phyloP scores from a whole-genome alignment of 2,888 invertebrate species.

The Amiota mariae region DNA sequence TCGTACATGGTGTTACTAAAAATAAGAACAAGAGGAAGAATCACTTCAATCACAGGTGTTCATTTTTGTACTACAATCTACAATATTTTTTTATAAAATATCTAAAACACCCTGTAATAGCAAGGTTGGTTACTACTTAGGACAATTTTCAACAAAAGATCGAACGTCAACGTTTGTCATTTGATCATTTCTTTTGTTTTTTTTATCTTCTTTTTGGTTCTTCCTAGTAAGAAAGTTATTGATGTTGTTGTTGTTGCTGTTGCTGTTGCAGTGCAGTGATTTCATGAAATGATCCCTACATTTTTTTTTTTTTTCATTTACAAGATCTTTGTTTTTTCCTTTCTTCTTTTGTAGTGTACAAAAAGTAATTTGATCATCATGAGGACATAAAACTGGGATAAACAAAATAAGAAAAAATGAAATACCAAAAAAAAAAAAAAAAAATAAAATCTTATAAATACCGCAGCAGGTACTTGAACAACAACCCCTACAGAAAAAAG shows the following conservation, averaged over 20 bases:
- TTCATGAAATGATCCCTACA: conserved; percentile 31
- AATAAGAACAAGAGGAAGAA: no score
- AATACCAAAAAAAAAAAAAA: no score
- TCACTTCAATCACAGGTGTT: no score
- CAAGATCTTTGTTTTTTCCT: conserved; percentile 9
- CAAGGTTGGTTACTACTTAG: no score
- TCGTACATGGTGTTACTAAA: no score
- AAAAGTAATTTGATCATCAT: conserved; percentile 36
- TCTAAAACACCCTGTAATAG: no score
- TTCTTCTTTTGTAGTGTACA: conserved; percentile 15
- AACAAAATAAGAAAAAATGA: no score
- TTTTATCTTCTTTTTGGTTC: background rate
- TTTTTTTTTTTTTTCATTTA: conserved; percentile 8
- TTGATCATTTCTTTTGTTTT: conserved; percentile 46
- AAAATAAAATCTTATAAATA: conserved; percentile 44
- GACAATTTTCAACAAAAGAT: no score
- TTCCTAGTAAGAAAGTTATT: conserved; percentile 13
- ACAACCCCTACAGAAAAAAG: conserved; percentile 14
- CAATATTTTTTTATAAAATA: no score
- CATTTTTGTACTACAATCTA: no score
- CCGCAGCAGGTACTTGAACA: conserved; percentile 53
- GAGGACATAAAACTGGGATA: conserved; percentile 4
- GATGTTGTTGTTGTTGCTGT: conserved; percentile 20
- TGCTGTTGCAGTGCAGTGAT: conserved; percentile 28
- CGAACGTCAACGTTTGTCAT: conserved; percentile 40